Base-by-base conservation (phyloP, 2,888 invertebrate genomes). In the Synanthedon formicaeformis region DNA sequence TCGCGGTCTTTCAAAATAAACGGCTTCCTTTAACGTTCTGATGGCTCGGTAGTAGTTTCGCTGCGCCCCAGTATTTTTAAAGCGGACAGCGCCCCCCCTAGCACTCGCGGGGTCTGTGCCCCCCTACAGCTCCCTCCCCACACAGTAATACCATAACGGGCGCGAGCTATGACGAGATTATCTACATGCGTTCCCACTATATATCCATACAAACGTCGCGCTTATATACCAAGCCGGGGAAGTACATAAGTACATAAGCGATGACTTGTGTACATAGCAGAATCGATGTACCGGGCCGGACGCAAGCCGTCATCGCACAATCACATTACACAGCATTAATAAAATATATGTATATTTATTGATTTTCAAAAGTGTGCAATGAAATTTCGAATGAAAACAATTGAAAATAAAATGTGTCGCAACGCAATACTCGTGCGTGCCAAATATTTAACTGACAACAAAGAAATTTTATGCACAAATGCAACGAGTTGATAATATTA, bases 101-200 rank as follows among this genome's bases (percentile, higher is more conserved):
- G 77, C 73, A 75, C 73, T 76, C 77, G 75, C 78, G 80, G 73
- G 73, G 66, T 51, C 61, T 54, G 58, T 54, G 54, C 54, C 55
- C 61, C 61, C 55, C 53, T 55, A 58, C 6, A 14, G 12, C 34
- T 4, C 63, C 60, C 67, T 72, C 65, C 76, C 77, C 77, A 71
- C 79, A 78, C 83, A 79, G 84, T 85, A 81, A 86, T 86, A 81
- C 85, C 86, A 87, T 87, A 86, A 84, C 85, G 84, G 86, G 85
- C 75, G 84, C 80, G 78, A 78, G 82, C 83, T 86, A 86, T 86
- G 85, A 86, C 84, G 86, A 85, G 86, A 87, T 87, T 86, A 87
- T 87, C 77, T 82, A 81, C 82, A 73, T 81, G 81, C 78, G 78
- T 73, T 77, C 78, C 66, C 67, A 70, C 74, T 73, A 77, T 75